phyloP scores from a whole-genome alignment of 2,797 vertebrate species.

The Babyrousa celebensis region DNA sequence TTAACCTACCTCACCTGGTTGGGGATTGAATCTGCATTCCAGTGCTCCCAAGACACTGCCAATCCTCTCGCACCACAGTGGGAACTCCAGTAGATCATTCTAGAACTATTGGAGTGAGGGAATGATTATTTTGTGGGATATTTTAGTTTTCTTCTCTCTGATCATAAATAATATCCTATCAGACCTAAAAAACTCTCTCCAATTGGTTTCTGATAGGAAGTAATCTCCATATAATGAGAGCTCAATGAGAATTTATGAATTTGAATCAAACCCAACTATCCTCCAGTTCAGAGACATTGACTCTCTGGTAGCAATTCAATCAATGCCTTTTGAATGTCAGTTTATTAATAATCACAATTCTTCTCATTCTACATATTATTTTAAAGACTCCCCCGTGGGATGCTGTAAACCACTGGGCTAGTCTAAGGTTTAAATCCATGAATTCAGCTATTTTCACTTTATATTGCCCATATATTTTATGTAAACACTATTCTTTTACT shows the following conservation, averaged over 20 bases:
- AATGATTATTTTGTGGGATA: neutral
- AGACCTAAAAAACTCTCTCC: neutral
- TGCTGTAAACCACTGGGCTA: slow-evolving; percentile 9
- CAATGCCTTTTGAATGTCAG: slow-evolving; percentile 73
- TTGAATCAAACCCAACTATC: slow-evolving; percentile 56
- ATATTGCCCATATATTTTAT: slow-evolving; percentile 13
- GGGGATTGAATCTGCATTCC: too few species aligned
- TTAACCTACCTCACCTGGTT: too few species aligned
- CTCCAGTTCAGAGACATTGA: slow-evolving; percentile 66
- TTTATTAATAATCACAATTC: slow-evolving; percentile 79
- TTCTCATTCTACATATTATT: slow-evolving; percentile 70
- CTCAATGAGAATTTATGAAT: slow-evolving; percentile 48
- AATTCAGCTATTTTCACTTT: slow-evolving; percentile 45
- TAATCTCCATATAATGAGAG: slow-evolving; percentile 65
- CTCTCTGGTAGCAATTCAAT: slow-evolving; percentile 78
- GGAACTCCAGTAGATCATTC: too few species aligned
- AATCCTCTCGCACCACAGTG: too few species aligned
- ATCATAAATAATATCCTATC: neutral
- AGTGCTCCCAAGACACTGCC: too few species aligned
- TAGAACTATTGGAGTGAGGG: neutral
- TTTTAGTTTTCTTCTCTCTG: slow-evolving; percentile 36
- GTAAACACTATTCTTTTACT: slow-evolving; percentile 26
- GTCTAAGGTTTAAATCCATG: slow-evolving; percentile 56
- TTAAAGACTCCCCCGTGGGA: slow-evolving; percentile 62
- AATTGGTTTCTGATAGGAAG: neutral